Base-by-base conservation (phyloP, 2,888 invertebrate species). In the Brachyptera risi region DNA sequence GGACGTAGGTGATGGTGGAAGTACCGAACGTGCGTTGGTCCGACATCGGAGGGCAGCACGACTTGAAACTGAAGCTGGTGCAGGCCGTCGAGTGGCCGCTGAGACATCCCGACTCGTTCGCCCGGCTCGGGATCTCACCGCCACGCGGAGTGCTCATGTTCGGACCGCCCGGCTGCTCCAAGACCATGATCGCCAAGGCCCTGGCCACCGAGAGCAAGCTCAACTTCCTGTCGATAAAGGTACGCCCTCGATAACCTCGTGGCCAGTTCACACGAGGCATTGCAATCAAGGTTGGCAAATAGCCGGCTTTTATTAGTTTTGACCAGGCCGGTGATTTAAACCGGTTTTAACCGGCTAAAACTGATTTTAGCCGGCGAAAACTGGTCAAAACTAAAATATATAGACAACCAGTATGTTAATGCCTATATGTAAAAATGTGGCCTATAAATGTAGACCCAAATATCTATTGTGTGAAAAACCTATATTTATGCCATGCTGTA, bases 141-240 rank as follows among this genome's bases (percentile, higher is more conserved):
- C 95, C 96, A 0, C 84, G 86, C 63, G 96, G 97, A 0, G 84
- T 98, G 1, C 79, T 99, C 2, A 86, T 99, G 82, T 99, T 91
- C 73, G 98, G 98, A 0, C 98, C 98, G 0, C 98, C 98, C 0
- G 98, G 98, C 1, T 98, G 97, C 74, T 96, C 96, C 0, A 98
- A 99, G 79, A 99, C 99, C 0, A 92, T 98, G 92, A 91, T 98
- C 68, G 98, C 97, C 0, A 94, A 95, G 77, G 98, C 98, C 0
- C 75, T 98, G 37, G 98, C 98, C 0, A 96, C 93, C 0, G 97
- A 99, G 73, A 96, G 94, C 73, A 88, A 90, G 51, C 80, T 98
- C 0, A 98, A 97, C 76, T 99, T 99, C 73, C 78, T 99, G 2
- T 92, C 96, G 11, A 92, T 98, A 57, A 97, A 97, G 81, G 84